Evolutionary conservation across 2,113 vertebrate genomes (phyloP).

Genomic region (Mixornis gularis): DNA sequence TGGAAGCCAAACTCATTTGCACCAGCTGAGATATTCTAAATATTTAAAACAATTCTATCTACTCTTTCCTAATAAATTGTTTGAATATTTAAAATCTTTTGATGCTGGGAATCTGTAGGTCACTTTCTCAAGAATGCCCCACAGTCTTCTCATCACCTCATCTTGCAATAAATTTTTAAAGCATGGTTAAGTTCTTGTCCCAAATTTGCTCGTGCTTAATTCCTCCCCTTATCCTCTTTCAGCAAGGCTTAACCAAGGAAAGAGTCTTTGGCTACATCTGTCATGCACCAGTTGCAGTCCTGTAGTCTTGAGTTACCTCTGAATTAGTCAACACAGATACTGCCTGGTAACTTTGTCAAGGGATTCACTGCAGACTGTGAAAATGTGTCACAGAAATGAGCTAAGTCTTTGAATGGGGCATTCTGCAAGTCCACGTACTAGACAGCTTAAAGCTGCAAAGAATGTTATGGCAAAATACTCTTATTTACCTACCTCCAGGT

Average conservation of each 20-base stretch:
- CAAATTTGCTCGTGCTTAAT: neutral
- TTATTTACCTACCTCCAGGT: neutral
- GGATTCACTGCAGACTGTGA: neutral
- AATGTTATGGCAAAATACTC: neutral
- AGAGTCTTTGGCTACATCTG: neutral
- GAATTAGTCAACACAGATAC: neutral
- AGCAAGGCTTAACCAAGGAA: neutral
- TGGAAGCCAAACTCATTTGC: neutral
- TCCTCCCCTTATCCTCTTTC: neutral
- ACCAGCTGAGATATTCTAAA: neutral
- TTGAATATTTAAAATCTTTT: neutral
- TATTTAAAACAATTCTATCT: neutral
- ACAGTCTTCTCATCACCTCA: neutral
- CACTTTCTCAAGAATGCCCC: neutral
- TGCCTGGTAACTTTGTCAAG: neutral
- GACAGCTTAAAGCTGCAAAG: neutral
- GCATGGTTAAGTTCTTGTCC: neutral
- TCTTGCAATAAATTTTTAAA: neutral
- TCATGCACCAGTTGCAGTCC: neutral
- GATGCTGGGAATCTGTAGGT: neutral
- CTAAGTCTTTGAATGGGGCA: neutral
- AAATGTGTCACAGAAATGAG: neutral
- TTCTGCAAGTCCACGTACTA: neutral
- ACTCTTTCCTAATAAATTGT: neutral
- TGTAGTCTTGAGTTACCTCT: neutral